Conservation (phyloP, 2,113 vertebrate species). For the Cyanocitta stelleri region DNA sequence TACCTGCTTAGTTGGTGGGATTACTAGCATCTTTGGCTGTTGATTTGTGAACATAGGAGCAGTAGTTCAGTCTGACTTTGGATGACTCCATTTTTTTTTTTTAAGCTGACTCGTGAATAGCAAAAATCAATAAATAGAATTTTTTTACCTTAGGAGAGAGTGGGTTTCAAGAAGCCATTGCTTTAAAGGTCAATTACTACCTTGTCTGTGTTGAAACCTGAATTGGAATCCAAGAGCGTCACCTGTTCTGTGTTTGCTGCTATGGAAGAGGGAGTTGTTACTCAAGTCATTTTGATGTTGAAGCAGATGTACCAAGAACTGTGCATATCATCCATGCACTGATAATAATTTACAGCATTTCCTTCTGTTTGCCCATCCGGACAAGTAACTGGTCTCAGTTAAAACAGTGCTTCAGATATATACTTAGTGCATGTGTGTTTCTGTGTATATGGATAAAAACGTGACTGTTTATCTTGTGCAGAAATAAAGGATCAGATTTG, state of each 20-base stretch:
- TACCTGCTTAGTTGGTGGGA: neutral
- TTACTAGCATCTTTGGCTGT: neutral
- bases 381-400: neutral
- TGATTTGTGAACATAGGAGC: neutral
- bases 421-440: neutral
- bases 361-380: neutral
- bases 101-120: fast-evolving
- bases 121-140: neutral
- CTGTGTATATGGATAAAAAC: neutral
- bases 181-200: neutral
- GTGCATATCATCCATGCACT: neutral
- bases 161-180: neutral
- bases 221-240: neutral
- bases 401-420: neutral
- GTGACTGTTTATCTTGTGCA: neutral
- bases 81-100: neutral
- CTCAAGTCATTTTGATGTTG: neutral
- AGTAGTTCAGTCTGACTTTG: neutral
- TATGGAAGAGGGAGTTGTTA: neutral
- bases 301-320: neutral
- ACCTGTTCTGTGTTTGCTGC: neutral
- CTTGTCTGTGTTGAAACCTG: neutral
- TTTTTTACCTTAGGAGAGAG: neutral
- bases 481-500: neutral
- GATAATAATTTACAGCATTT: neutral